Evolutionary conservation across 2,797 vertebrate species (phyloP), one percentile per base, ranked within the genome.

Genomic region (Sebastes matsubarae): DNA sequence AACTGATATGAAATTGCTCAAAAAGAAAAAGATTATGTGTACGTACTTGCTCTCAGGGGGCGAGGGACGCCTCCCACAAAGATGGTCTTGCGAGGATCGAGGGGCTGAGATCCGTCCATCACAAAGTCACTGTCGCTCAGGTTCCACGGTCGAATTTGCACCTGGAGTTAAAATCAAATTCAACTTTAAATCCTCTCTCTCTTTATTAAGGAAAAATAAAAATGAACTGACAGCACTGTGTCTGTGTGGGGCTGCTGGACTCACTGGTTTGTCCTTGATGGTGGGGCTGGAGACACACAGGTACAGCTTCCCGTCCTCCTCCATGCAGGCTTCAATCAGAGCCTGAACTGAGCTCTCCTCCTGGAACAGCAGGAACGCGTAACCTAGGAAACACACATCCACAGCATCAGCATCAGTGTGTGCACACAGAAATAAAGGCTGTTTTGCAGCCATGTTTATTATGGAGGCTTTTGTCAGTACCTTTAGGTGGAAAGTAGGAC

Each of bases 401-500:
- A 69, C 80, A 65, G 25, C 14, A 24, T 25, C 38, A 42, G 38
- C 16, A 24, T 25, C 38, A 42, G 38, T 42, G 14, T 65, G 11
- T 36, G 55, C 24, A 68, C 71, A 78, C 1, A 8, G 1, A 24
- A 57, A 79, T 34, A 69, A 24, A 25, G 8, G 25, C 36, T 22
- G n/a, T 16, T 50, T 16, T 34, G 24, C 3, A 67, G 5, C 25
- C 11, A 57, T 24, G 25, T 60, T 66, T 58, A 8, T 24, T 8
- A 61, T 24, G 2, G 14, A 24, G 20, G 38, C 27, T 46, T 80
- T 46, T 30, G 24, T n/a, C 6, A 2, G 84, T 97, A 99, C 98
- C 98, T 99, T 99, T 99, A 57, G 98, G 98, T 82, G 98, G 98
- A 89, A 99, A 99, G 92, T 99, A 99, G 75, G 98, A 99, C 85